Conservation (phyloP, 2,797 vertebrate species). For the Craterocephalus amniculus region DNA sequence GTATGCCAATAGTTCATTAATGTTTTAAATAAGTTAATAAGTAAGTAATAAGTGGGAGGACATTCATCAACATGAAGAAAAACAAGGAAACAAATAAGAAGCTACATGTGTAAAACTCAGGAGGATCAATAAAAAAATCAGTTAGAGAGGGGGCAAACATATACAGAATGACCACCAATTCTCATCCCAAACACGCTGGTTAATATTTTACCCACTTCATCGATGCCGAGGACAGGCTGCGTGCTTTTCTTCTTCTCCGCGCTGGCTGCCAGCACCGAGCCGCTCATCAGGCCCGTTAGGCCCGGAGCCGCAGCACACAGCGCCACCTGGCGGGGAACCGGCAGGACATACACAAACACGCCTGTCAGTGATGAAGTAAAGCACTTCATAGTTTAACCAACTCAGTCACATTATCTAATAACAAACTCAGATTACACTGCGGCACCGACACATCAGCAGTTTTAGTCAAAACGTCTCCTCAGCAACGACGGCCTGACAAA, state of each 20-base stretch:
- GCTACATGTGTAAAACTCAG: not conserved
- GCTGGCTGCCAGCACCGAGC: conserved; percentile 84
- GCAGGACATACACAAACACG: not conserved
- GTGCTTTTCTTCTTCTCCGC: conserved; percentile 78
- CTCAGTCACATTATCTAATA: not conserved
- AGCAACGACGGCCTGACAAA: not conserved
- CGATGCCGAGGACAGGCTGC: conserved; percentile 73
- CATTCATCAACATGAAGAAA: not conserved
- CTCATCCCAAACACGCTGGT: not conserved
- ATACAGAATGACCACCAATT: not conserved
- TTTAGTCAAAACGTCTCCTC: not conserved
- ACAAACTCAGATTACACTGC: accelerated
- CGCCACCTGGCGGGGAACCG: conserved; percentile 80
- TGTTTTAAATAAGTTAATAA: too few species aligned
- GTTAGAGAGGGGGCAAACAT: too few species aligned
- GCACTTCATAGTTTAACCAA: accelerated
- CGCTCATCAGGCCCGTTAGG: conserved; percentile 78
- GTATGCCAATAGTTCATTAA: too few species aligned
- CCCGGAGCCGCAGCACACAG: conserved; percentile 79
- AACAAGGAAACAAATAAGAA: not conserved
- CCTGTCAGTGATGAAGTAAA: too few species aligned
- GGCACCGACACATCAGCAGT: accelerated
- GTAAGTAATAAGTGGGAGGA: too few species aligned
- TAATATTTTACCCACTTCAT: conserved; percentile 82
- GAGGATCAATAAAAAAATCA: not conserved